Evolutionary conservation across 2,888 invertebrate genomes (phyloP), one percentile per base, ranked within the genome.

Genomic region (Spilosoma lubricipeda): DNA sequence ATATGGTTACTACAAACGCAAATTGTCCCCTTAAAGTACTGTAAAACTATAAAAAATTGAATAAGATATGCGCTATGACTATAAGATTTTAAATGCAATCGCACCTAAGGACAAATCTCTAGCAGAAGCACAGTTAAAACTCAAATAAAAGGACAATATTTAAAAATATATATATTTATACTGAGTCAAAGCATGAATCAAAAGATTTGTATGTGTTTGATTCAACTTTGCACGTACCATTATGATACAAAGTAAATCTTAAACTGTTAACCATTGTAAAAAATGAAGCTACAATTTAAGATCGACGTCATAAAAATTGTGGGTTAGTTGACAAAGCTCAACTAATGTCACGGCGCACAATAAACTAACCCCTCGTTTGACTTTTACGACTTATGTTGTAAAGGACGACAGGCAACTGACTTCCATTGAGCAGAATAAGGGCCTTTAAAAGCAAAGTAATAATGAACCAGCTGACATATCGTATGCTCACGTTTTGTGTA

Each of bases 331-430:
- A 71, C 67, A 67, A 71, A 68, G 71, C 74, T 74, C 52, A 52
- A 64, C 63, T 74, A 71, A 74, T 67, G 71, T 71, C 36, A 70
- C 59, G 27, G 18, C 33, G 45, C 59, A 65, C 48, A 70, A 36
- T 33, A 64, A 74, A 64, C 39, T 71, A 45, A 68, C 67, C 71
- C 74, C 67, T 64, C 67, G 48, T 74, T 71, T 64, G 74, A 74
- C 67, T 68, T 74, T 74, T 74, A 74, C 67, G 74, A 74, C 68
- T 48, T 45, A 67, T 27, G 59, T 74, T 74, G 45, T 71, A 68
- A 48, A 67, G 71, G 36, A 71, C 42, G 74, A 74, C 71, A 74
- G 39, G 48, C 67, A 74, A 67, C 66, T 67, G 67, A 71, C 63
- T 71, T 67, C 67, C 65, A 74, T 74, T 74, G 67, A 74, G 52